Conservation (phyloP, 2,797 vertebrate species). For the Bufotes viridis region DNA sequence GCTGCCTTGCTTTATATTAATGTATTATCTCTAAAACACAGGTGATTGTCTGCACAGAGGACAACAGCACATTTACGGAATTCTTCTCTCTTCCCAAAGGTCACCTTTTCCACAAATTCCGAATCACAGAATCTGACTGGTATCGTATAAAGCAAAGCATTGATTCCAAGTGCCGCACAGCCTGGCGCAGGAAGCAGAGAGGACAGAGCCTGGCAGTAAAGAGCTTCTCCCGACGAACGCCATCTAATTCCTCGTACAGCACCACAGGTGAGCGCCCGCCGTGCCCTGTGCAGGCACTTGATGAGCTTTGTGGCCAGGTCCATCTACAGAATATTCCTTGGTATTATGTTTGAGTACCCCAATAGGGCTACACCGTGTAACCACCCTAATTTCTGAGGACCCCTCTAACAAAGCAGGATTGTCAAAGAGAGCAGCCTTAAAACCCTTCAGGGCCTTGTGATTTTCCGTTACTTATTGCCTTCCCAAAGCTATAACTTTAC, state of each 20-base stretch:
- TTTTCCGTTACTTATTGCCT: no score
- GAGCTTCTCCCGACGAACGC: slow-evolving; percentile 93
- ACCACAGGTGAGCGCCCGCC: slow-evolving; percentile 71
- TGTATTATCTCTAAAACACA: neutral
- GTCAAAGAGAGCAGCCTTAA: no score
- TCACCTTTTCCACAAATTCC: slow-evolving; percentile 96
- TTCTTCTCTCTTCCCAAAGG: slow-evolving; percentile 72
- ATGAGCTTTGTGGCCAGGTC: no score
- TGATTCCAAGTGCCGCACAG: slow-evolving; percentile 97
- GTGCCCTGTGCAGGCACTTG: no score
- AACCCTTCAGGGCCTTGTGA: no score
- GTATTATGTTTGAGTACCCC: no score
- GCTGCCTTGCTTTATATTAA: neutral
- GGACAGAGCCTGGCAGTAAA: slow-evolving; percentile 97
- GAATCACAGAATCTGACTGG: slow-evolving; percentile 96
- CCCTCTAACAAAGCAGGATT: no score
- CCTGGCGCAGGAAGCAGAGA: slow-evolving; percentile 95
- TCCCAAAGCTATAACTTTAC: no score
- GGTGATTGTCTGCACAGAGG: no score
- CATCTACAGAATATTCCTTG: no score
- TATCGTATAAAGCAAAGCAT: slow-evolving; percentile 99
- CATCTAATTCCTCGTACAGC: slow-evolving; percentile 78
- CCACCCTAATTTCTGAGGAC: no score
- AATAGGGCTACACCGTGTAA: no score
- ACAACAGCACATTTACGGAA: neutral